phyloP scores from a whole-genome alignment of 2,797 vertebrate genomes.

The Australoheros facetus region DNA sequence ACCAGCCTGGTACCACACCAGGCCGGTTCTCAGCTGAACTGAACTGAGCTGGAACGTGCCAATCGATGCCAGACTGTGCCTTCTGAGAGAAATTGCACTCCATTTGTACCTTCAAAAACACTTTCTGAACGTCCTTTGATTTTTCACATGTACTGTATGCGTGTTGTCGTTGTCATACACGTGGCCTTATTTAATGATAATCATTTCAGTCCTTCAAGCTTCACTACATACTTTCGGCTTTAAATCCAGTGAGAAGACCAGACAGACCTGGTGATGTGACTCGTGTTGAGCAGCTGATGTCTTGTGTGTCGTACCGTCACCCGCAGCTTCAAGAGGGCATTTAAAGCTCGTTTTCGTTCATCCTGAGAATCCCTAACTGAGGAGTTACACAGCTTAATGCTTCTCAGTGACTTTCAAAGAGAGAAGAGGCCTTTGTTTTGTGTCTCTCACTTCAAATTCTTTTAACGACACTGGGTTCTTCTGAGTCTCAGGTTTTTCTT shows the following conservation, averaged over 20 bases:
- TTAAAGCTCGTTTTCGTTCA: neutral
- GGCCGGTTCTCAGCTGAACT: conserved; percentile 56
- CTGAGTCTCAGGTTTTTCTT: conserved; percentile 31
- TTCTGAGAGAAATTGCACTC: conserved; percentile 76
- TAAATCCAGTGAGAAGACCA: conserved; percentile 5
- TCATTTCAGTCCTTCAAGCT: conserved; percentile 43
- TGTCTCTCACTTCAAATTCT: neutral
- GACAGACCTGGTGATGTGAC: neutral
- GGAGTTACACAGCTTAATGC: neutral
- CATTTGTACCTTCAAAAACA: conserved; percentile 59
- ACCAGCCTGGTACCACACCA: conserved; percentile 8
- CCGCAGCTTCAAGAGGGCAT: conserved; percentile 1
- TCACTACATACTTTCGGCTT: conserved; percentile 57
- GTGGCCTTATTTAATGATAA: conserved; percentile 72
- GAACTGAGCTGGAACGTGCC: conserved; percentile 52
- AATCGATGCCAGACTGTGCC: conserved; percentile 72
- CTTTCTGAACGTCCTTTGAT: conserved; percentile 39
- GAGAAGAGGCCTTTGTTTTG: conserved; percentile 2
- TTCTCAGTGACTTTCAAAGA: neutral
- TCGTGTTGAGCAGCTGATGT: neutral
- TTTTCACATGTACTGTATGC: conserved; percentile 61
- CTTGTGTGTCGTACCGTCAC: neutral
- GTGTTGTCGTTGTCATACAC: conserved; percentile 32
- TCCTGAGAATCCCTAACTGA: conserved; percentile 1
- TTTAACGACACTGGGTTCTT: conserved; percentile 4